Percentiles rank a stretch among this genome's conserved stretches.
These are phyloP conservation scores for Galemys pyrenaicus DNA, from an alignment of 2,113 vertebrate species.

Conservation along the genomic window DNA sequence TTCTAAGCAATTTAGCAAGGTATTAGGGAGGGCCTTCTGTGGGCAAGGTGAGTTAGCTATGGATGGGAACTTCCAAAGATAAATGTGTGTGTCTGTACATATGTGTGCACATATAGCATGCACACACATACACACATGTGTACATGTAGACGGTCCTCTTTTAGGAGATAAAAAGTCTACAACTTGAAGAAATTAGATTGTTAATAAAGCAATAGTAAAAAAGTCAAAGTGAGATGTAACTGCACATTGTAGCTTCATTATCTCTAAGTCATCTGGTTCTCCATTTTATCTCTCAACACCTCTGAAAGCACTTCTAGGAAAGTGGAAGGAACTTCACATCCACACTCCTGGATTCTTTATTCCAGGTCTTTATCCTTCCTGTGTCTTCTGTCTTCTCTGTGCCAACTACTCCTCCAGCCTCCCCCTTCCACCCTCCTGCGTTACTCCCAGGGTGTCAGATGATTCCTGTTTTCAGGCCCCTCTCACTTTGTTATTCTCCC, in stretches of 20 bases:
- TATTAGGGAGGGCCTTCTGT: neutral
- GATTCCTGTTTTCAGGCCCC: neutral
- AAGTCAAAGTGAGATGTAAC: neutral
- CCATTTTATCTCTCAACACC: neutral
- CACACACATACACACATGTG: too few relatives aligned
- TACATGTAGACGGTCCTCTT: neutral
- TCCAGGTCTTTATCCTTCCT: neutral
- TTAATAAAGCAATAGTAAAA: neutral
- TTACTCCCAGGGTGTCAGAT: neutral
- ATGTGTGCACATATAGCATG: neutral
- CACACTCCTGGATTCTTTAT: neutral
- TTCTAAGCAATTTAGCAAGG: neutral
- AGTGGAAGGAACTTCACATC: neutral
- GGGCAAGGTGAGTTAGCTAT: neutral
- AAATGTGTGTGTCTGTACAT: neutral
- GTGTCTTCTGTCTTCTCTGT: neutral
- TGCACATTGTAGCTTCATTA: neutral
- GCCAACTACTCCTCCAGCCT: accelerated
- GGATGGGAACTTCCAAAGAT: neutral
- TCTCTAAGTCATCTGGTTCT: neutral
- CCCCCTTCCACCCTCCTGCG: too few relatives aligned
- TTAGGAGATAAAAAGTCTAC: neutral
- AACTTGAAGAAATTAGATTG: neutral
- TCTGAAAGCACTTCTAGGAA: neutral
- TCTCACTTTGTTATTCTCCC: neutral